Evolutionary conservation across 2,888 invertebrate genomes (phyloP), one percentile per base, ranked within the genome.

Genomic region (Cerceris ruficornis): DNA sequence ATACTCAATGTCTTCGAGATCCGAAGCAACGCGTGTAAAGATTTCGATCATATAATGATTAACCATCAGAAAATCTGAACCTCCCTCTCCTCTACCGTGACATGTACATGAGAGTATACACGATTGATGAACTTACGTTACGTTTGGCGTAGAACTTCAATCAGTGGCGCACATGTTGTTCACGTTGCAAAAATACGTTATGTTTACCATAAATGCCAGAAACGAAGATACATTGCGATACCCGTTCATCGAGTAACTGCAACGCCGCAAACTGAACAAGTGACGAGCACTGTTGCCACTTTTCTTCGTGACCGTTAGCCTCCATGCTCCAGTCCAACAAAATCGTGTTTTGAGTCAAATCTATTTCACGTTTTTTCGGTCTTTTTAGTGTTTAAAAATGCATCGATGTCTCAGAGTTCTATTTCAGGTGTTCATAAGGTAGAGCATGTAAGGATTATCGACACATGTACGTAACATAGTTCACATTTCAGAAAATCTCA

Each of bases 261-360:
- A 89, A 88, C 89, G 77, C 78, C 84, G 89, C 89, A 84, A 77
- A 74, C 77, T 84, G 83, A 89, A 85, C 87, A 87, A 87, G 84
- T 81, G 85, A 84, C 71, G 15, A 66, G 87, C 89, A 76, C 74
- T 79, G 89, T 89, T 89, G 89, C 87, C 89, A 82, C 74, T 76
- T 86, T 80, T 86, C 67, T 77, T 41, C 52, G 15, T 72, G 43
- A 74, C 76, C 66, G 76, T 71, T 80, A 74, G 55, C 17, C 43
- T 64, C 39, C 52, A 50, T 68, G 17, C 49, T 57, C 28, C 41
- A 41, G 72, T 60, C 11, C 43, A n/a, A 15, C 28, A 60, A 61
- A 42, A 43, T 54, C 14, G 59, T 62, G 64, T 55, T 65, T 77
- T n/a, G 39, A 60, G n/a, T 65, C 42, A 15, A 58, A 15, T 9